phyloP scores from a whole-genome alignment of 2,888 invertebrate genomes.

The Elmis aenea region DNA sequence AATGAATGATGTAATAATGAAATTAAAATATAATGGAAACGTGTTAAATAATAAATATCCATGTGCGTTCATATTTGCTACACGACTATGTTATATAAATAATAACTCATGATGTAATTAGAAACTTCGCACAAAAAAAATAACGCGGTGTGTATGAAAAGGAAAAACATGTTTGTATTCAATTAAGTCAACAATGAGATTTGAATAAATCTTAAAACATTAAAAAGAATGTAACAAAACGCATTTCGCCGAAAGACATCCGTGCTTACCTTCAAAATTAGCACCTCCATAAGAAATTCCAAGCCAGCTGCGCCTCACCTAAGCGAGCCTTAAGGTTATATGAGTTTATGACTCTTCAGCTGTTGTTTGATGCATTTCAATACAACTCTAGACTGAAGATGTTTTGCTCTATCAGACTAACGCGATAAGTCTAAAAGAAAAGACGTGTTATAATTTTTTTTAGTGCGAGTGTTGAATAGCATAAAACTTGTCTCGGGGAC shows the following conservation, averaged over 20 bases:
- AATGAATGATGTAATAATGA: no score
- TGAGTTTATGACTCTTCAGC: slow-evolving; percentile 33
- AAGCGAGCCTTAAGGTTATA: slow-evolving; percentile 30
- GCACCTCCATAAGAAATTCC: slow-evolving; percentile 46
- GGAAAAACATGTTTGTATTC: no score
- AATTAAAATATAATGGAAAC: no score
- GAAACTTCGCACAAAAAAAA: no score
- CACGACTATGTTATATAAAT: no score
- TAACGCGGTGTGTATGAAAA: no score
- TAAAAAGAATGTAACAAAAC: no score
- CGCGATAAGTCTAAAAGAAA: slow-evolving; percentile 36
- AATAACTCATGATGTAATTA: no score
- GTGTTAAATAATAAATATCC: no score
- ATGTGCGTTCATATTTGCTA: no score
- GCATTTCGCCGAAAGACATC: slow-evolving; percentile 37
- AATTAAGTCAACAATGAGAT: no score
- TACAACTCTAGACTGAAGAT: slow-evolving; percentile 12
- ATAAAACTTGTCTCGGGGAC: slow-evolving; percentile 10
- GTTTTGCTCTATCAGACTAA: slow-evolving; percentile 30
- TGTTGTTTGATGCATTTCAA: slow-evolving; percentile 31
- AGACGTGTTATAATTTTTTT: slow-evolving; percentile 27
- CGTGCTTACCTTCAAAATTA: slow-evolving; percentile 42
- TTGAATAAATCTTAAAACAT: no score
- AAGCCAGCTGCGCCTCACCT: slow-evolving; percentile 35
- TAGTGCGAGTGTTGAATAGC: slow-evolving; percentile 16